Evolutionary conservation across 2,113 vertebrate species (phyloP).

Genomic region (Macrotis lagotis): DNA sequence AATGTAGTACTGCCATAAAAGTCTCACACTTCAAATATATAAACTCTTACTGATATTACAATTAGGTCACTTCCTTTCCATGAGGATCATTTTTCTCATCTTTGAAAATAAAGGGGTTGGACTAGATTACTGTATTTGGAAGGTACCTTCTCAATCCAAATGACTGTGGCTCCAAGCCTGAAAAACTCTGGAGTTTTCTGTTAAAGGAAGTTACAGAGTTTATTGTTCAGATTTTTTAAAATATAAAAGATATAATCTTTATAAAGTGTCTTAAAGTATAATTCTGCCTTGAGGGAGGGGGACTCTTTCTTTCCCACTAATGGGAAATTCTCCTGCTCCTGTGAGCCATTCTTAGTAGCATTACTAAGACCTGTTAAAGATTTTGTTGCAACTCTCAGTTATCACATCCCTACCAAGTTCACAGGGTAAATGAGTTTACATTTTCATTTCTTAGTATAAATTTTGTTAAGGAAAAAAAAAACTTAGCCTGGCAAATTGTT

Average conservation of each 20-base stretch:
- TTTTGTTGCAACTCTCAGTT: neutral
- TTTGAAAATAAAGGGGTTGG: neutral
- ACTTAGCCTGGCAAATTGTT: neutral
- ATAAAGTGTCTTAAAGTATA: neutral
- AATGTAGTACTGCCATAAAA: neutral
- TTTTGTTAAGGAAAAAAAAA: neutral
- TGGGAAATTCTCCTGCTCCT: neutral
- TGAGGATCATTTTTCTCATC: neutral
- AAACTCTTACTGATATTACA: neutral
- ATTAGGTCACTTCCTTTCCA: neutral
- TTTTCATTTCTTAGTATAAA: neutral
- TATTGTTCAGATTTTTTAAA: neutral
- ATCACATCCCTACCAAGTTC: neutral
- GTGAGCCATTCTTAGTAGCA: neutral
- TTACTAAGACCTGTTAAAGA: neutral
- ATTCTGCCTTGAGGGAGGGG: neutral
- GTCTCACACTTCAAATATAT: neutral
- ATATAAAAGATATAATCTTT: neutral
- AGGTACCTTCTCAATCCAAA: neutral
- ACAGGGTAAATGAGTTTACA: neutral
- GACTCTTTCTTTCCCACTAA: neutral
- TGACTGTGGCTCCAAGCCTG: neutral
- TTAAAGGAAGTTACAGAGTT: neutral
- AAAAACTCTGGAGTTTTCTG: neutral
- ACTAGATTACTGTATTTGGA: neutral